A percentile compares a stretch with the other conserved stretches of the same genome.
These are phyloP conservation scores for Scolopax bukidnonensis DNA, from an alignment of 2,797 vertebrate genomes.

Conservation along the genomic window DNA sequence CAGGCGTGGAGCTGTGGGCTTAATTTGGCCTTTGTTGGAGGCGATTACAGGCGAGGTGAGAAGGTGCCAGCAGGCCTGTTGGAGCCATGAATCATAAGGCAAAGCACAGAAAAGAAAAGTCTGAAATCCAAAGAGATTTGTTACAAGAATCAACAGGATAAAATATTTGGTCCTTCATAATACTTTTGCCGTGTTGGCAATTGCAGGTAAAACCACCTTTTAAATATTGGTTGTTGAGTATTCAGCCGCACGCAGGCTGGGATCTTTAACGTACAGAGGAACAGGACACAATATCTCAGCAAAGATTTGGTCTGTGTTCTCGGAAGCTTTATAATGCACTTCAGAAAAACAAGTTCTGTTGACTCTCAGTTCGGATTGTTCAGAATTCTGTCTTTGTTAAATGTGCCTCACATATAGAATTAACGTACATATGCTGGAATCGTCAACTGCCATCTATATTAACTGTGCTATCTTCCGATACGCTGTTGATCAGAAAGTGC, in stretches of 20 bases:
- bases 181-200: not conserved
- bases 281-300: fast-evolving
- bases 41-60: not conserved
- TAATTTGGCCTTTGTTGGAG: not conserved
- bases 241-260: not conserved
- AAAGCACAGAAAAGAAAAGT: not conserved
- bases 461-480: not conserved
- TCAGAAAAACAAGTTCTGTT: not conserved
- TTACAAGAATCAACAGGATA: constrained; percentile 21
- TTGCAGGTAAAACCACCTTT: not conserved
- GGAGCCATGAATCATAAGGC: not conserved
- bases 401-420: fast-evolving
- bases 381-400: not conserved
- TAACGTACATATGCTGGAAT: not conserved
- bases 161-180: not conserved
- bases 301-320: not conserved
- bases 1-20: not conserved
- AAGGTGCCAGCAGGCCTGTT: not conserved
- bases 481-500: not conserved
- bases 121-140: not conserved
- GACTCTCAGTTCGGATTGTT: not conserved
- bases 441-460: not conserved
- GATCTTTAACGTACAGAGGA: fast-evolving
- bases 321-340: not conserved
- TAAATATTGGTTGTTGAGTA: not conserved